Base-by-base conservation (phyloP, 2,888 invertebrate genomes). In the Troides oblongomaculatus region DNA sequence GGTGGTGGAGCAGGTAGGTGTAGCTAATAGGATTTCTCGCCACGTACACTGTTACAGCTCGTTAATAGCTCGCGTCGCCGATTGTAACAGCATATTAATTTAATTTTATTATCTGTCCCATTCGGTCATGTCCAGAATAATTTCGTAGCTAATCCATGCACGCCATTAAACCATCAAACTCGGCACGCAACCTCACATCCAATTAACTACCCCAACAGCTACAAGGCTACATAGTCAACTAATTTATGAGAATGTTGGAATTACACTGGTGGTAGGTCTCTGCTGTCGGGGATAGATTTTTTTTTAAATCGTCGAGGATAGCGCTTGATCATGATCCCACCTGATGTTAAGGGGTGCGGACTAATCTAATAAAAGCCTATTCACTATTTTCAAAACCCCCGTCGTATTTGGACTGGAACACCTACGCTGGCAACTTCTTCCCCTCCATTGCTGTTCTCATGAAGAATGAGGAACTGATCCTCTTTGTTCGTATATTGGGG, bases 101-200 rank as follows among this genome's bases (percentile, higher is more conserved):
- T 59, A 65, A 8, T 65, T 65, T 65, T 25, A 46, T 59, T 65
- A 65, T 59, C 59, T 56, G 43, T 46, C 17, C 12, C 58, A 58
- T 58, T 58, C 58, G 46, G 58, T 18, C 58, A 59, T 6, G 58
- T 59, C 18, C n/a, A 14, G 23, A 64, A 57, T 14, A 21, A 59
- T 65, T 58, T 58, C 58, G 14, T 12, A 46, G 46, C 46, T 14
- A 12, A 25, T 25, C 46, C 43, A 5, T 25, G 58, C 65, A 65
- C 65, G 58, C 64, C 39, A 58, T 56, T 23, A 18, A 23, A 43
- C 65, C 39, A 58, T 43, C 65, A 43, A 59, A 53, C 46, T 43
- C 18, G 25, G 46, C 65, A 65, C 58, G 58, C 59, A 18, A 64
- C 58, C 58, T 58, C 64, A 65, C 25, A 46, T 65, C 39, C 58